A percentile compares a stretch with the other conserved stretches of the same genome.
phyloP scores from a whole-genome alignment of 2,888 invertebrate species.

The Platynereis dumerilii region DNA sequence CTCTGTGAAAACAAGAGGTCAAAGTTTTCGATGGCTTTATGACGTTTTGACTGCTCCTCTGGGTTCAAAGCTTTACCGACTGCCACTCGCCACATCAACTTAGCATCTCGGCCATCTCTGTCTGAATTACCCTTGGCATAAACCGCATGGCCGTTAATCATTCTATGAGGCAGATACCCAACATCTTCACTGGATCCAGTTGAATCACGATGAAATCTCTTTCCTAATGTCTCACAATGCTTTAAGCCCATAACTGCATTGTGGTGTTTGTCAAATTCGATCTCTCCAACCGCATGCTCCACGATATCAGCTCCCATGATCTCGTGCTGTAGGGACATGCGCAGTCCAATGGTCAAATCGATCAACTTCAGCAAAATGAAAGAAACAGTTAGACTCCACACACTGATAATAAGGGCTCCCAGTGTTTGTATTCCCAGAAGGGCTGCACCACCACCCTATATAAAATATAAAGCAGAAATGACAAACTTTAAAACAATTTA shows the following conservation, averaged over 20 bases:
- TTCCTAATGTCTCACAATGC: not conserved
- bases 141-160: not conserved
- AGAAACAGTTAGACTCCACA: conserved; percentile 80
- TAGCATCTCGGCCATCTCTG: not conserved
- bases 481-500: not conserved
- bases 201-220: no score
- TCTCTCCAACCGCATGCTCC: conserved; percentile 27
- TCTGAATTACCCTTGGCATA: not conserved
- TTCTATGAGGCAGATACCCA: not conserved
- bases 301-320: conserved; percentile 35
- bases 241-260: not conserved
- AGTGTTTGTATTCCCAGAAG: conserved; percentile 82
- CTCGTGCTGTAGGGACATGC: conserved; percentile 31
- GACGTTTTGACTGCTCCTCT: not conserved
- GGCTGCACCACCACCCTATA: conserved; percentile 68
- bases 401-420: conserved; percentile 73
- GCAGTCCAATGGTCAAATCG: conserved; percentile 29
- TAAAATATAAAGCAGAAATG: conserved; percentile 1
- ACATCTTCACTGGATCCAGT: no score
- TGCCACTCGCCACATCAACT: not conserved
- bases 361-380: conserved; percentile 73
- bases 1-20: no score
- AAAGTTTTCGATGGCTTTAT: not conserved
- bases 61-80: conserved; percentile 1
- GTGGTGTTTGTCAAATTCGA: conserved; percentile 1